phyloP scores from a whole-genome alignment of 2,113 vertebrate genomes.

The Channa argus region DNA sequence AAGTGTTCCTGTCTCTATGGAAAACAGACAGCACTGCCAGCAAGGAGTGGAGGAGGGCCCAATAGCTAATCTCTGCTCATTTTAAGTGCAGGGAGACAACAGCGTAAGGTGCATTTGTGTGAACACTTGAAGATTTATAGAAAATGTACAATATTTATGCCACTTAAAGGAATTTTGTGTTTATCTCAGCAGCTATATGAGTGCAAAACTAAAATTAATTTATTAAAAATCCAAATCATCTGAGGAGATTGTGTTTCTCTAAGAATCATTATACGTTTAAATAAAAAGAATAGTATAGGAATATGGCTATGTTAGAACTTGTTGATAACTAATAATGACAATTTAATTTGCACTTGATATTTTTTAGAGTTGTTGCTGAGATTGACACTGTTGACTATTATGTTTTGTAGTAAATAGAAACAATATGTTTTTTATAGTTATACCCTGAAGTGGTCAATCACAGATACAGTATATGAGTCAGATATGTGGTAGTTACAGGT shows the following conservation, averaged over 20 bases:
- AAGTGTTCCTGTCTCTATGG: slow-evolving; percentile 60
- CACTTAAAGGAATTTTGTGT: slow-evolving; percentile 9
- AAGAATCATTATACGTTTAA: too few relatives aligned
- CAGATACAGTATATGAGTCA: too few relatives aligned
- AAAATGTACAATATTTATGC: slow-evolving; percentile 39
- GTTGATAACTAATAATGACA: too few relatives aligned
- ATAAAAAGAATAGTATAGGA: too few relatives aligned
- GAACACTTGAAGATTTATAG: slow-evolving; percentile 57
- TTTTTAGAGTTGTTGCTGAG: too few relatives aligned
- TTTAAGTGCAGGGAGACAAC: slow-evolving; percentile 57
- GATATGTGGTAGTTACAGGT: too few relatives aligned
- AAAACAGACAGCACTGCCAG: slow-evolving; percentile 65
- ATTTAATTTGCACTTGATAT: too few relatives aligned
- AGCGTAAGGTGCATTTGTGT: slow-evolving; percentile 52
- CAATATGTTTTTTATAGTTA: too few relatives aligned
- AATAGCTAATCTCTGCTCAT: slow-evolving; percentile 72
- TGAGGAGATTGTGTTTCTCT: slow-evolving; percentile 29
- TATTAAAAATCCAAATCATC: slow-evolving; percentile 34
- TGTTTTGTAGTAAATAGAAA: too few relatives aligned
- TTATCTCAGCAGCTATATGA: background rate
- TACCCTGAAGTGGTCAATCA: too few relatives aligned
- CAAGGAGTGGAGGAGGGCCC: slow-evolving; percentile 68
- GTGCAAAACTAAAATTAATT: slow-evolving; percentile 23
- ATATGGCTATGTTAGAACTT: too few relatives aligned
- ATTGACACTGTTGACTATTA: too few relatives aligned